phyloP scores from a whole-genome alignment of 2,797 vertebrate species.

The Acanthurus tractus region DNA sequence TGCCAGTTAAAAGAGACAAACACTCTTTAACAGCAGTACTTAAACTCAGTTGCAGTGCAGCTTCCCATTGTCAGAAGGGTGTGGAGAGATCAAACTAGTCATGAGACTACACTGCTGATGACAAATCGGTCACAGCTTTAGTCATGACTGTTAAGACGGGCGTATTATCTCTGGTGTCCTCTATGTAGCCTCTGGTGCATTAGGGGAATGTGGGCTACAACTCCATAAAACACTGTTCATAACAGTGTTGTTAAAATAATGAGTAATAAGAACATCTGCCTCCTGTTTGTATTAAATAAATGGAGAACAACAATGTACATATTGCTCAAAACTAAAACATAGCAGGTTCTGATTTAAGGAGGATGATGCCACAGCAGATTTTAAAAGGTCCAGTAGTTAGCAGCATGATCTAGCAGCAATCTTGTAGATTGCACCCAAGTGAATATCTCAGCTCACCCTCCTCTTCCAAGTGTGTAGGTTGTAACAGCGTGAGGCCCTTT shows the following conservation, averaged over 20 bases:
- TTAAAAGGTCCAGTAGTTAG: neutral
- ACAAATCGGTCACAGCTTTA: slow-evolving; percentile 20
- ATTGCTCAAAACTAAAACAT: neutral
- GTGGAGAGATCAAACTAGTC: neutral
- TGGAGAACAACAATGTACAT: too few relatives aligned
- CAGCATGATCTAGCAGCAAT: too few relatives aligned
- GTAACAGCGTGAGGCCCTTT: too few relatives aligned
- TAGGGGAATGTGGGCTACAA: neutral
- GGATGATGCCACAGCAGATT: neutral
- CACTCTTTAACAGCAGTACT: too few relatives aligned
- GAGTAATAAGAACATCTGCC: neutral
- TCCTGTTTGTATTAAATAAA: too few relatives aligned
- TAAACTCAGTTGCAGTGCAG: slow-evolving; percentile 18
- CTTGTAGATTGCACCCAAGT: too few relatives aligned
- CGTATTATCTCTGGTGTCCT: slow-evolving; percentile 7
- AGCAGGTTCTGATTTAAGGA: neutral
- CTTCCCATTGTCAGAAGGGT: slow-evolving; percentile 43
- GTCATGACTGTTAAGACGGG: slow-evolving; percentile 16
- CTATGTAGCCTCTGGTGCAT: neutral
- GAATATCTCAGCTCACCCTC: too few relatives aligned
- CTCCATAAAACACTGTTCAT: neutral
- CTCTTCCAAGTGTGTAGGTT: too few relatives aligned
- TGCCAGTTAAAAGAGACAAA: slow-evolving; percentile 2
- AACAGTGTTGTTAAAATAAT: neutral
- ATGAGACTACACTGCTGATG: slow-evolving; percentile 1